Evolutionary conservation across 2,888 invertebrate species (phyloP), one percentile per base, ranked within the genome.

Genomic region (Mactromeris polynyma): DNA sequence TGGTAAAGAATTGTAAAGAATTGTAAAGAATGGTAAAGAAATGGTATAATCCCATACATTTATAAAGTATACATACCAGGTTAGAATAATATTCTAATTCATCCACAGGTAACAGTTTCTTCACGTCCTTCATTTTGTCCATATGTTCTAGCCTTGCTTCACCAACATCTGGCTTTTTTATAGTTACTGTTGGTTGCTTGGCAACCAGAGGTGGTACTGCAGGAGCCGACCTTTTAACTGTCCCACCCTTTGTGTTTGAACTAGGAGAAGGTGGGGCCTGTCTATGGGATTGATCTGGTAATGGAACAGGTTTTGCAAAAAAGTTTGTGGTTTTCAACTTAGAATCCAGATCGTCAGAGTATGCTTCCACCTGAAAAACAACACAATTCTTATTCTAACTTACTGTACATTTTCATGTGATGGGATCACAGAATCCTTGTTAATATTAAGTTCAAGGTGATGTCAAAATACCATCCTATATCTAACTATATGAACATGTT

Each of bases 111-210:
- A 96, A 94, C 64, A 95, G 83, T 6, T 89, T 85, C 88, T 96
- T 96, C 17, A 92, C 83, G 36, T 94, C 93, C 17, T 90, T 86
- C 94, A 95, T 94, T 79, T 94, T 95, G 36, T 91, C 89, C 92
- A 95, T 91, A 80, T 95, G 95, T 38, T 94, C 94, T 38, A 95
- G 38, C 36, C 95, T 89, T 19, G 93, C 93, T 83, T 94, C 94
- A 19, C 93, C 90, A 0, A 95, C 93, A 87, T 94, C 91, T n/a
- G 92, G 91, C 4, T 82, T 85, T 38, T 33, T 51, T 54, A 58
- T 54, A 9, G 26, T 58, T 26, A 84, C 33, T 7, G 33, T 6
- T 46, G 36, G 46, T 85, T 89, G 89, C 86, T 82, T 90, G 85
- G 90, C 90, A 36, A 81, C 83, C 26, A 85, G 79, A 19, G 87